Evolutionary conservation across 2,113 vertebrate genomes (phyloP), one percentile per base, ranked within the genome.

Genomic region (Puntigrus tetrazona): DNA sequence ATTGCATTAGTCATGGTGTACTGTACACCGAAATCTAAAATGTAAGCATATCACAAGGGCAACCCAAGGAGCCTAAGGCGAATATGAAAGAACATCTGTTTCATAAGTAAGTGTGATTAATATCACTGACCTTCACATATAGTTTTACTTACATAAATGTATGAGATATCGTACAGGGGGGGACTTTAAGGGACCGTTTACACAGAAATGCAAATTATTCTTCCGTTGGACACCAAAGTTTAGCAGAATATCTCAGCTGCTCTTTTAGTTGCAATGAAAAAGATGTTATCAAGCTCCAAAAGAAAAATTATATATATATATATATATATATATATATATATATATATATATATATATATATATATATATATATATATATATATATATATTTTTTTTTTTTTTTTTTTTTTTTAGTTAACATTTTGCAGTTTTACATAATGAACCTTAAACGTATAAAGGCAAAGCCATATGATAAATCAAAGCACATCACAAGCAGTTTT

Each of bases 1-100:
- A 47, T 80, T 87, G 47, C 67, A 74, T 87, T 67, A 75, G 77
- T 80, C 25, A 67, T 75, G 29, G 25, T 63, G 61, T 61, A 73
- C 78, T 80, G 29, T 43, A 75, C 55, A 63, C 11, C 8, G 31
- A 63, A 74, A 59, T 61, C 38, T 74, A 61, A 29, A 85, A 79
- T 63, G n/a, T 80, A 73, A 74, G 47, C 77, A 47, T 50, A 73
- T 67, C 36, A 67, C 41, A 80, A 85, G 27, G 45, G 55, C 41
- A 52, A 80, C 20, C 4, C 31, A 43, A 61, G 47, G 63, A 70
- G 45, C 38, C 25, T 72, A 82, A 69, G 67, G 36, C 81, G 25
- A 70, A 82, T 41, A 63, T 27, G 25, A 74, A 29, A 63, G 13
- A 79, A 63, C 55, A 79, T 78, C n/a, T 34, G 47, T 61, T 59